Evolutionary conservation across 2,797 vertebrate genomes (phyloP), one percentile per base, ranked within the genome.

Genomic region (Pipistrellus nathusii): DNA sequence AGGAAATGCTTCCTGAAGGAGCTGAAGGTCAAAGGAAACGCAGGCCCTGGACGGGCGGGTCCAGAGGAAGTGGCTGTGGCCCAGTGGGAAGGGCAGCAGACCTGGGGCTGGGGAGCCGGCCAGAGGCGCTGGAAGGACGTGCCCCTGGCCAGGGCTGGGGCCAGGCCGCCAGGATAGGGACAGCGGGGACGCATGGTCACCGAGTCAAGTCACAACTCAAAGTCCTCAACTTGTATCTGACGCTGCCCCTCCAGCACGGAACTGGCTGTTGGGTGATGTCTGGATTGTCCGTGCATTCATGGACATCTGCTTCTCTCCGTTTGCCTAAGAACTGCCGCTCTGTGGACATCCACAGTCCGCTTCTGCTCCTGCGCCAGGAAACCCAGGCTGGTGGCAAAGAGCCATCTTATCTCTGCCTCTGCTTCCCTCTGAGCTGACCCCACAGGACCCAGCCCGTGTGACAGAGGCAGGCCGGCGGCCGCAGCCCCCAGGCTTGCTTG

Each of bases 161-260:
- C 35, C 7, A 5, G 44, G 32, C 72, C 1, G 21, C 44, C n/a
- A 5, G 68, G 46, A 4, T 0, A 12, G 23, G 18, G 1, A 11
- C 21, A 0, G 20, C 15, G 1, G 2, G 25, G 17, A 6, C 2
- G 2, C 6, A 55, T 1, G 38, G 27, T 17, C 10, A 6, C n/a
- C 3, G 8, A 0, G 30, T 30, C 59, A 0, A 12, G 5, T 10
- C 30, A 1, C 30, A 0, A 2, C 27, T 82, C 38, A 0, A 1
- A 11, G 41, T 9, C 18, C 77, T 7, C 25, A 21, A 14, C 53
- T 12, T 51, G 32, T 48, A 0, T 15, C 46, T 0, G 21, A 14
- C 0, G 5, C 15, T 11, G 68, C 8, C 80, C 21, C 23, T 72
- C 30, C 8, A 15, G 59, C 44, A 2, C 4, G 27, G 69, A 32